phyloP scores from a whole-genome alignment of 2,113 vertebrate genomes.

The Peromyscus maniculatus region DNA sequence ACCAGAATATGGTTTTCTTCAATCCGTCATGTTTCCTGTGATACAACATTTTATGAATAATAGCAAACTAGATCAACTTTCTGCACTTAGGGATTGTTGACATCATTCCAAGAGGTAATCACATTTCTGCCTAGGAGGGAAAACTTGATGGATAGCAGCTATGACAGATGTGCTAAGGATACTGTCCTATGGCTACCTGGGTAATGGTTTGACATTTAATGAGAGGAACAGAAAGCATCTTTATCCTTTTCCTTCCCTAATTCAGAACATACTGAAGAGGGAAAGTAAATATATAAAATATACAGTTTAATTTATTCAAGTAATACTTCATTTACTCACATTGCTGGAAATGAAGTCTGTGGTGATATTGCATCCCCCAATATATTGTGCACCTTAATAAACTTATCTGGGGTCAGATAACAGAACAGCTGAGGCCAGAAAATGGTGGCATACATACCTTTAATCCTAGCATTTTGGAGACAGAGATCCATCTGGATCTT shows the following conservation, averaged over 20 bases:
- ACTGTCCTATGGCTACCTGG: slow-evolving; percentile 73
- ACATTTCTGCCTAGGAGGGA: slow-evolving; percentile 71
- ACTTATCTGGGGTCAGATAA: no score
- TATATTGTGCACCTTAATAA: no score
- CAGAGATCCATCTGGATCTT: no score
- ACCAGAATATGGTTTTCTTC: slow-evolving; percentile 13
- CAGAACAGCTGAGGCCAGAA: no score
- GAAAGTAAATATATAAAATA: slow-evolving; percentile 53
- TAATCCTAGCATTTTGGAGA: no score
- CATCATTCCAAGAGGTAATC: slow-evolving; percentile 75
- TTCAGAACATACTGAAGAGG: slow-evolving; percentile 12
- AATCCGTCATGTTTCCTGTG: slow-evolving; percentile 51
- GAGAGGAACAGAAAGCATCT: slow-evolving; percentile 72
- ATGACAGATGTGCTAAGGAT: slow-evolving; percentile 76
- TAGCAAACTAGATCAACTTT: slow-evolving; percentile 72
- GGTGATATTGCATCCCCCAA: no score
- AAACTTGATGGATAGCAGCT: slow-evolving; percentile 73
- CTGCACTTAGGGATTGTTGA: slow-evolving; percentile 75
- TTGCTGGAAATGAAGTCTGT: slow-evolving; percentile 43
- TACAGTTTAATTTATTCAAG: not conserved
- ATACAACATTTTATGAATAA: slow-evolving; percentile 25
- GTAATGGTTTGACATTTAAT: slow-evolving; percentile 76
- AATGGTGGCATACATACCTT: no score
- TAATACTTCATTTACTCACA: slow-evolving; percentile 29
- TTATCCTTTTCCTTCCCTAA: slow-evolving; percentile 70